Conservation (phyloP, 2,888 invertebrate genomes). For the Luperina testacea region DNA sequence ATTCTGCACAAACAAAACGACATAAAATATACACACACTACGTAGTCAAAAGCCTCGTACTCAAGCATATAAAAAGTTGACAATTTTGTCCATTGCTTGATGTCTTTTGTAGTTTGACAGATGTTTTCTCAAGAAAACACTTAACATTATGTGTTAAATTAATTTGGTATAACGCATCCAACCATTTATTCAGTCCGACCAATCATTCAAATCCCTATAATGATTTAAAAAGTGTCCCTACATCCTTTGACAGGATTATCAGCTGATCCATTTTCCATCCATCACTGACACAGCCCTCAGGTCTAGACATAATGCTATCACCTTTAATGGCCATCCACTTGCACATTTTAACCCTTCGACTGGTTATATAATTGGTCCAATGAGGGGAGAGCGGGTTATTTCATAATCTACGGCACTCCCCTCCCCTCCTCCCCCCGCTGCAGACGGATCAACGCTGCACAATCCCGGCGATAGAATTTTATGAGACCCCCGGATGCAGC, state of each 20-base stretch:
- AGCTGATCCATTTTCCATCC: neutral
- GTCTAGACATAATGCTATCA: constrained; percentile 49
- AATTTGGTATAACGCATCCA: too few species aligned
- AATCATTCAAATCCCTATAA: neutral
- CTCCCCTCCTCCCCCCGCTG: constrained; percentile 62
- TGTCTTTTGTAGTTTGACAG: neutral
- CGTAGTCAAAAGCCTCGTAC: too few species aligned
- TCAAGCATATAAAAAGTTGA: too few species aligned
- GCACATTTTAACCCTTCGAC: constrained; percentile 64
- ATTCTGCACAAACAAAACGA: too few species aligned
- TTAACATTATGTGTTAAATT: neutral
- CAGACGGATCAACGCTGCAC: constrained; percentile 84
- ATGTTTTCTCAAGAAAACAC: neutral
- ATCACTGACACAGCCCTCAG: neutral
- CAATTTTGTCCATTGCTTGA: too few species aligned
- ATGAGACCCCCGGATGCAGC: constrained; percentile 85
- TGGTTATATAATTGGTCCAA: constrained; percentile 66
- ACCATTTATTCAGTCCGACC: too few species aligned
- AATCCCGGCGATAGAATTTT: constrained; percentile 89
- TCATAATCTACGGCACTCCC: constrained; percentile 68
- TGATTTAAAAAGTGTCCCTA: neutral
- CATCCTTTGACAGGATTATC: neutral
- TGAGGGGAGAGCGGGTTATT: constrained; percentile 60
- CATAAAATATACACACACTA: too few species aligned
- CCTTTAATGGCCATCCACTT: constrained; percentile 24